Conservation (phyloP, 2,797 vertebrate species). For the Arnoldichthys spilopterus region DNA sequence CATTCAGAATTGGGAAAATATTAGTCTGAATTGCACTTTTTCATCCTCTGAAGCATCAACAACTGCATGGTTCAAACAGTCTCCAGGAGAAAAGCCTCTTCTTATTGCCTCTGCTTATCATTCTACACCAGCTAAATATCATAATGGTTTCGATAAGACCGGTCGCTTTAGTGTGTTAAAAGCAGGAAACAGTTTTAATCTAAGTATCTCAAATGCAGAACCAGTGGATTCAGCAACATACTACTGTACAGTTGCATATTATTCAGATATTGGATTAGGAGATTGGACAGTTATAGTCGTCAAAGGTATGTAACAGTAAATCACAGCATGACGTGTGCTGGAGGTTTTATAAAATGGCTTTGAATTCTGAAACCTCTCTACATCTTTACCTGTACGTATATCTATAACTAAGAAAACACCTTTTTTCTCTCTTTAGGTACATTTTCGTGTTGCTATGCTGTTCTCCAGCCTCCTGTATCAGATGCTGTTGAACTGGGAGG, state of each 20-base stretch:
- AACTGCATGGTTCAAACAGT: background rate
- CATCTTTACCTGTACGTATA: too few species aligned
- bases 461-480: background rate
- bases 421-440: background rate
- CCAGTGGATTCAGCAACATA: background rate
- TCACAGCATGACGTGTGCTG: too few species aligned
- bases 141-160: background rate
- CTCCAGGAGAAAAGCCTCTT: conserved; percentile 1
- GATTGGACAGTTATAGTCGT: background rate
- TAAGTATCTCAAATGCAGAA: conserved; percentile 6
- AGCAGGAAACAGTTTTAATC: background rate
- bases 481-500: background rate
- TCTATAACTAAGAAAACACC: too few species aligned
- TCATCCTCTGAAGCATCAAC: background rate
- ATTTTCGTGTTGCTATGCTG: background rate
- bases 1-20: background rate
- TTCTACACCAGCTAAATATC: background rate
- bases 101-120: background rate
- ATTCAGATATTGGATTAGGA: background rate
- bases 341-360: too few species aligned
- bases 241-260: background rate
- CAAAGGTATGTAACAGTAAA: background rate
- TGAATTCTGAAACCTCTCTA: too few species aligned
- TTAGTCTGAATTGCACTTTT: background rate
- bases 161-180: background rate